Evolutionary conservation across 2,113 vertebrate species (phyloP).

Genomic region (Passerina amoena): DNA sequence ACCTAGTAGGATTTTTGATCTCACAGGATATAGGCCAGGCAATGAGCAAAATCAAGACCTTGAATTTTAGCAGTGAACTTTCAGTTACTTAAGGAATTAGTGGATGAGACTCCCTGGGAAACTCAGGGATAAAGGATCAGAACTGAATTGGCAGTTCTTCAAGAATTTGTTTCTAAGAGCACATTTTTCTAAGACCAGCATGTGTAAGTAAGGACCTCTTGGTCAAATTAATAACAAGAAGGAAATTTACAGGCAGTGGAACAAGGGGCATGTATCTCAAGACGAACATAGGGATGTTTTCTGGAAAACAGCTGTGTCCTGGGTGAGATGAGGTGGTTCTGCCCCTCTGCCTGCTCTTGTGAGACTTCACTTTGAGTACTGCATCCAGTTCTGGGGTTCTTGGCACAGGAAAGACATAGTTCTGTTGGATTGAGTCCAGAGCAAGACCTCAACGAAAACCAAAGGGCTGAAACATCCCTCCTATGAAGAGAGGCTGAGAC

Average conservation of each 20-base stretch:
- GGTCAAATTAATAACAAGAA: neutral
- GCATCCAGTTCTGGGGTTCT: neutral
- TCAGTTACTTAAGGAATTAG: neutral
- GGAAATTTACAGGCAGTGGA: neutral
- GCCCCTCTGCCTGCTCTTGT: neutral
- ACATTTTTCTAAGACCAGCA: neutral
- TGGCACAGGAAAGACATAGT: neutral
- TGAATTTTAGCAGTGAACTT: neutral
- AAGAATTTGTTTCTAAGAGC: neutral
- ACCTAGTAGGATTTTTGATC: neutral
- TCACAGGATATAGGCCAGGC: neutral
- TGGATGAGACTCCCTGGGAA: neutral
- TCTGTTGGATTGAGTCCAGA: neutral
- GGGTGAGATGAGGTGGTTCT: neutral
- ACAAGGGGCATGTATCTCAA: neutral
- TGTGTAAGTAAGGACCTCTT: neutral
- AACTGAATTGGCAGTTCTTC: neutral
- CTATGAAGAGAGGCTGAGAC: neutral
- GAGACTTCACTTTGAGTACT: neutral
- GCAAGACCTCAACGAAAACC: neutral
- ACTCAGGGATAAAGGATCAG: neutral
- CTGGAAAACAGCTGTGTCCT: neutral
- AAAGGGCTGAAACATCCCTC: neutral
- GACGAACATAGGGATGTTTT: neutral
- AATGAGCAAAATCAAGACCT: neutral